A percentile compares a stretch with the other conserved stretches of the same genome.
Evolutionary conservation across 1,140 invertebrate genomes (phyloP).

Genomic region (Samia ricini): DNA sequence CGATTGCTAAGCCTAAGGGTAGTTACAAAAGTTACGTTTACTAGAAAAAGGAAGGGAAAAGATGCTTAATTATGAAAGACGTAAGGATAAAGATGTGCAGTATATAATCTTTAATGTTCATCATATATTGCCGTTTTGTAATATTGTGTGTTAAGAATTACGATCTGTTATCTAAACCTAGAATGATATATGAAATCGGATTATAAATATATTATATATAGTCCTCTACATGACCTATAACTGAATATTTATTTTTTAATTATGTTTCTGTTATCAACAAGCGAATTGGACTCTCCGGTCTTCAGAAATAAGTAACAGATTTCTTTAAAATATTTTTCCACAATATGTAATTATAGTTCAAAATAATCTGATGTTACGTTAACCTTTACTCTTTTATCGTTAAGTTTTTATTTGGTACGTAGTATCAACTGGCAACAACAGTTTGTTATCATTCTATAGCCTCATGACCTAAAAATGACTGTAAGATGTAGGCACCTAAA

Average conservation of each 20-base stretch:
- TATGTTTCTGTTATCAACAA: not conserved
- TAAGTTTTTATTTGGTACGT: constrained; percentile 60
- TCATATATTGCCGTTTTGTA: not conserved
- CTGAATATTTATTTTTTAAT: constrained; percentile 2
- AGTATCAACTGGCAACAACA: constrained; percentile 61
- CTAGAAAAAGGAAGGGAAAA: too few relatives aligned
- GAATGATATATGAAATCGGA: not conserved
- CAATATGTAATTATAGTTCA: not conserved
- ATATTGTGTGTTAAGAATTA: not conserved
- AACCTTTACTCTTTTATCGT: constrained; percentile 69
- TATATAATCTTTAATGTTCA: too few relatives aligned
- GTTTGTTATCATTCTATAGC: constrained; percentile 56
- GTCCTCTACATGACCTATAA: not conserved
- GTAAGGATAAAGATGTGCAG: not conserved
- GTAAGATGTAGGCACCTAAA: not conserved
- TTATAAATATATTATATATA: not conserved
- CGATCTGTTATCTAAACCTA: not conserved
- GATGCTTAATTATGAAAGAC: not conserved
- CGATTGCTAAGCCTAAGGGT: too few relatives aligned
- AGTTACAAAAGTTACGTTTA: too few relatives aligned
- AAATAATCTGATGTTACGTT: constrained; percentile 67
- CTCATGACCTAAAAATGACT: constrained; percentile 65
- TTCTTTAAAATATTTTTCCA: not conserved
- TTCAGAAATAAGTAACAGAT: not conserved
- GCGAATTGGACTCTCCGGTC: not conserved